A percentile compares a stretch with the other conserved stretches of the same genome.
phyloP scores from a whole-genome alignment of 2,888 invertebrate genomes.

The Herminia tarsipennalis region DNA sequence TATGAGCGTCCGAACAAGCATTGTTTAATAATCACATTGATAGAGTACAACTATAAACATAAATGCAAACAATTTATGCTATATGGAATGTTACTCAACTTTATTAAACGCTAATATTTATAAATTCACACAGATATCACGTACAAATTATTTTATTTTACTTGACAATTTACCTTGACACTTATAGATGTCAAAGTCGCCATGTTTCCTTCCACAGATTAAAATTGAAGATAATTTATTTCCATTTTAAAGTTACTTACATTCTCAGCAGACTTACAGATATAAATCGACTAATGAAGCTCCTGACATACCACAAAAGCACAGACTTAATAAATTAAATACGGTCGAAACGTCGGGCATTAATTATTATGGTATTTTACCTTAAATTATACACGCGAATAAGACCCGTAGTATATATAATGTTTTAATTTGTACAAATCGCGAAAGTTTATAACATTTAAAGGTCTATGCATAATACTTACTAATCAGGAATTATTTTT shows the following conservation, averaged over 20 bases:
- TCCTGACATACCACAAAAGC: no score
- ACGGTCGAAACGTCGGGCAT: no score
- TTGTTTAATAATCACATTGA: slow-evolving; percentile 38
- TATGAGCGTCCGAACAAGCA: slow-evolving; percentile 75
- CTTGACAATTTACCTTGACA: slow-evolving; percentile 68
- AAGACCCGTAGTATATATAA: no score
- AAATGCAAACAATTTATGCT: slow-evolving; percentile 5
- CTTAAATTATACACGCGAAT: no score
- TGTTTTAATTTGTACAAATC: no score
- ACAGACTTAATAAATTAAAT: no score
- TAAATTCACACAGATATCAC: slow-evolving; percentile 18
- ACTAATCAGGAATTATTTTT: no score
- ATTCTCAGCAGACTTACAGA: background rate
- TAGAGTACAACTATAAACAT: slow-evolving; percentile 4
- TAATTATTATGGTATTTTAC: no score
- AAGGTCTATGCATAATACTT: no score
- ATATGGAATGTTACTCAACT: slow-evolving; percentile 22
- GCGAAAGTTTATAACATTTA: no score
- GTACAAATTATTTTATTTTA: slow-evolving; percentile 24
- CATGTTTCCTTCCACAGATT: slow-evolving; percentile 39
- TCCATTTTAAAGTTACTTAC: no score
- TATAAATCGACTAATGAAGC: slow-evolving; percentile 1
- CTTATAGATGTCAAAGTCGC: slow-evolving; percentile 57
- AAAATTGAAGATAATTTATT: no score
- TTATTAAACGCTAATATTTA: slow-evolving; percentile 9